Evolutionary conservation across 2,797 vertebrate genomes (phyloP).

Genomic region (Pteropus rufus): DNA sequence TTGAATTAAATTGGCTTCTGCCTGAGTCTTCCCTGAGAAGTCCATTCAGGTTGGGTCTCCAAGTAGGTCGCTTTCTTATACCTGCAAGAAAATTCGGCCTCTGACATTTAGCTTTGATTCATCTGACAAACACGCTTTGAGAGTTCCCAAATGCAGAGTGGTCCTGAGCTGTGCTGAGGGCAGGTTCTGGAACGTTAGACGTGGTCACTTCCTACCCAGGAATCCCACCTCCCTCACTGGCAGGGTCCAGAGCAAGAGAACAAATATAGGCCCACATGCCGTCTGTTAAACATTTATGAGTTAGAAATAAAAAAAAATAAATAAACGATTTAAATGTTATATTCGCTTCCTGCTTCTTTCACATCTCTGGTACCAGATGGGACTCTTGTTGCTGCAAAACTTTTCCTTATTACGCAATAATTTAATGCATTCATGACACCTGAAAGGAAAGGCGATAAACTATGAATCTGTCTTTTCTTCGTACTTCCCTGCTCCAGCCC

Average conservation of each 20-base stretch:
- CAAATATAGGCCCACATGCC: not conserved
- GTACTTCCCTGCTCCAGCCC: not conserved
- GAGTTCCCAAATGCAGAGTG: not conserved
- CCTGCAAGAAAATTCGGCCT: not conserved
- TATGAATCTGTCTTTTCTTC: not conserved
- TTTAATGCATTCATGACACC: not conserved
- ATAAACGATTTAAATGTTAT: not conserved
- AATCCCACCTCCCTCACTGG: too few species aligned
- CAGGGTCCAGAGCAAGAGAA: not conserved
- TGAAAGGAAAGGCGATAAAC: not conserved
- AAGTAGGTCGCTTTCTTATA: not conserved
- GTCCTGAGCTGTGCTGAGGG: not conserved
- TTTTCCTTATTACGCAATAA: not conserved
- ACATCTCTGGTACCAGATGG: not conserved
- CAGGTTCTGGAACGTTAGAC: not conserved
- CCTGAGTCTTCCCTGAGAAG: not conserved
- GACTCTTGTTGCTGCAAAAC: not conserved
- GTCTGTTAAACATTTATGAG: not conserved
- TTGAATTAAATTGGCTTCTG: not conserved
- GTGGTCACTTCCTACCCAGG: not conserved
- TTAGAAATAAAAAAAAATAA: not conserved
- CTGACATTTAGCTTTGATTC: not conserved
- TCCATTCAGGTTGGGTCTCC: not conserved
- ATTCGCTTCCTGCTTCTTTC: not conserved
- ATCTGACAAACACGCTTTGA: not conserved